Conservation (phyloP, 2,797 vertebrate genomes). For the Paramormyrops hopkinsi region DNA sequence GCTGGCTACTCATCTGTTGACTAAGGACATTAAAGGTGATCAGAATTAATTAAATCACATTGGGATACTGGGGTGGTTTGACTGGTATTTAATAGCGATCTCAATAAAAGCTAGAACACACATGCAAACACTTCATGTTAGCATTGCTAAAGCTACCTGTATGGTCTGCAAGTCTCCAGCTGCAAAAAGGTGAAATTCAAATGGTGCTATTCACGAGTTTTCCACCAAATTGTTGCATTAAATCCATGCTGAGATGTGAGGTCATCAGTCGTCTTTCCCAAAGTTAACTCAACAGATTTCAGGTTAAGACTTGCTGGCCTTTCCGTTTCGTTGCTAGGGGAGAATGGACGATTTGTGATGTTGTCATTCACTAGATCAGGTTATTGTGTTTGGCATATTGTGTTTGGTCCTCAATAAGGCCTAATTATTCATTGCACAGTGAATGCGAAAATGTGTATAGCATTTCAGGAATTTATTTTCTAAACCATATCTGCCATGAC, state of each 20-base stretch:
- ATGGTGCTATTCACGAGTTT: neutral
- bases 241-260: neutral
- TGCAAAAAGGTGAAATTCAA: neutral
- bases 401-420: slow-evolving; percentile 34
- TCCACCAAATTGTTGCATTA: neutral
- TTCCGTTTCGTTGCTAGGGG: neutral
- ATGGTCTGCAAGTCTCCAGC: neutral
- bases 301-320: neutral
- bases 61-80: neutral
- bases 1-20: neutral
- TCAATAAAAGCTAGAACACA: neutral
- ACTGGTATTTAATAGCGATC: neutral
- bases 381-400: slow-evolving; percentile 3
- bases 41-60: neutral
- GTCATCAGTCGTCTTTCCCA: neutral
- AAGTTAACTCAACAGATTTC: neutral
- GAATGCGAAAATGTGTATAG: slow-evolving; percentile 50
- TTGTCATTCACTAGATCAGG: neutral
- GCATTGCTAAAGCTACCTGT: neutral
- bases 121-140: neutral
- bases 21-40: neutral
- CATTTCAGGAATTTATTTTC: slow-evolving; percentile 36
- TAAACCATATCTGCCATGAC: neutral
- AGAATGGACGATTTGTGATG: neutral
- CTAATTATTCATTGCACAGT: slow-evolving; percentile 47